Evolutionary conservation across 2,797 vertebrate species (phyloP).

Genomic region (Hypotaenidia philippensis): DNA sequence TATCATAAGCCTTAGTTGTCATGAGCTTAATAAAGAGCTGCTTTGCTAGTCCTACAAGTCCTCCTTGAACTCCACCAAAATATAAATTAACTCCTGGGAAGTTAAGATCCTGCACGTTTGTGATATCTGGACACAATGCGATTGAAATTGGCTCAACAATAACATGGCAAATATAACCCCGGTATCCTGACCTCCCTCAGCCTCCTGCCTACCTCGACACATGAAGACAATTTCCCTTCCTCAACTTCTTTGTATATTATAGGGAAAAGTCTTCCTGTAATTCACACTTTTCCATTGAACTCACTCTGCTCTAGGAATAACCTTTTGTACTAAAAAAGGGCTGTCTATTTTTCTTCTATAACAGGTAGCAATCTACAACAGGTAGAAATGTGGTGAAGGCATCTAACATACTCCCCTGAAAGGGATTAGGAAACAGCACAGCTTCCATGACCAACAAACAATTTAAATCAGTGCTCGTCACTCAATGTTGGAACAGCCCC

Average conservation of each 20-base stretch:
- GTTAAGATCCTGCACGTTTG: neutral
- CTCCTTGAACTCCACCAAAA: slow-evolving; percentile 34
- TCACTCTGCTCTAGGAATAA: neutral
- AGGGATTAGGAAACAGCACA: neutral
- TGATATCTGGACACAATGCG: neutral
- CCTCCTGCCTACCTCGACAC: neutral
- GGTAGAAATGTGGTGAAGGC: neutral
- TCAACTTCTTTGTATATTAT: neutral
- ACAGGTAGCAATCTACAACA: neutral
- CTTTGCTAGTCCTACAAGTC: slow-evolving; percentile 46
- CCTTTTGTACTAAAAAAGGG: neutral
- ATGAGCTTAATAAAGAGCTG: slow-evolving; percentile 19
- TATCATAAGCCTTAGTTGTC: slow-evolving; percentile 18
- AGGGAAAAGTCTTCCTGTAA: neutral
- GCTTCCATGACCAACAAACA: neutral
- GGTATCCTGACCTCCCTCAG: neutral
- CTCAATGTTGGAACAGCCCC: neutral
- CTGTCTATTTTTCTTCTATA: neutral
- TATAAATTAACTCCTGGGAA: slow-evolving; percentile 17
- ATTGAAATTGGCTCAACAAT: neutral
- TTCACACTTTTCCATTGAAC: neutral
- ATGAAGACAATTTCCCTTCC: neutral
- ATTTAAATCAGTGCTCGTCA: neutral
- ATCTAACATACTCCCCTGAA: neutral
- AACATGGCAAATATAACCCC: neutral